Evolutionary conservation across 2,113 vertebrate species (phyloP).

Genomic region (Gadus chalcogrammus): DNA sequence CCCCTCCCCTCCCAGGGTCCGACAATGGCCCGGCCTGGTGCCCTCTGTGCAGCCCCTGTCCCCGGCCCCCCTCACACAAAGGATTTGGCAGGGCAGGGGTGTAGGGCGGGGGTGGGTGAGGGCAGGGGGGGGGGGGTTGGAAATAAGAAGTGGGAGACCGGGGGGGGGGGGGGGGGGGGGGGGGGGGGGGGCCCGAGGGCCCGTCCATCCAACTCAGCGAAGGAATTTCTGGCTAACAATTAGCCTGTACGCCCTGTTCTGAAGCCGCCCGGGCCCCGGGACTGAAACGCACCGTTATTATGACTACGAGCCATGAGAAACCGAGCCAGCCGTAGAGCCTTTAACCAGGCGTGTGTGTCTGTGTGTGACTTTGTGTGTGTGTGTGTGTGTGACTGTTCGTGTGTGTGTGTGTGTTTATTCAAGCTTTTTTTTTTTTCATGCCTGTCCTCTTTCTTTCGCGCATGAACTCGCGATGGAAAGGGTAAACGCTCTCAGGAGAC

Average conservation of each 20-base stretch:
- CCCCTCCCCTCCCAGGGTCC: slow-evolving; percentile 26
- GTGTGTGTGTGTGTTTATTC: slow-evolving; percentile 12
- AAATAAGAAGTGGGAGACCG: slow-evolving; percentile 1
- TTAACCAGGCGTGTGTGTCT: slow-evolving; percentile 37
- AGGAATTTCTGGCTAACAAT: slow-evolving; percentile 67
- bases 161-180: slow-evolving; percentile 25
- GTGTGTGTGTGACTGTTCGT: neutral
- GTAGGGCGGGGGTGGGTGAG: too few relatives aligned
- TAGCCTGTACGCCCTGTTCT: slow-evolving; percentile 38
- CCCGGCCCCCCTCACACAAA: slow-evolving; percentile 56
- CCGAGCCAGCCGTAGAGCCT: slow-evolving; percentile 20
- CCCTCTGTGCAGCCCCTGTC: slow-evolving; percentile 57
- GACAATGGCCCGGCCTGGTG: slow-evolving; percentile 62
- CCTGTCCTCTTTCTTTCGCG: slow-evolving; percentile 43
- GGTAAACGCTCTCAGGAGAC: slow-evolving; percentile 62
- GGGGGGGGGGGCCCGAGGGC: slow-evolving; percentile 29
- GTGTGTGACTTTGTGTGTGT: neutral
- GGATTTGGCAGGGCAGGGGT: too few relatives aligned
- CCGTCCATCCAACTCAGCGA: slow-evolving; percentile 54
- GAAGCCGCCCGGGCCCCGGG: slow-evolving; percentile 40
- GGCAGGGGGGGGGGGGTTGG: too few relatives aligned
- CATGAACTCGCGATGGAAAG: slow-evolving; percentile 62
- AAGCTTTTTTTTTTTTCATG: slow-evolving; percentile 50
- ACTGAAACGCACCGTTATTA: slow-evolving; percentile 48
- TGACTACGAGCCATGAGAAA: slow-evolving; percentile 32